Base-by-base conservation (phyloP, 1,140 invertebrate genomes). In the Elymnias hypermnestra region DNA sequence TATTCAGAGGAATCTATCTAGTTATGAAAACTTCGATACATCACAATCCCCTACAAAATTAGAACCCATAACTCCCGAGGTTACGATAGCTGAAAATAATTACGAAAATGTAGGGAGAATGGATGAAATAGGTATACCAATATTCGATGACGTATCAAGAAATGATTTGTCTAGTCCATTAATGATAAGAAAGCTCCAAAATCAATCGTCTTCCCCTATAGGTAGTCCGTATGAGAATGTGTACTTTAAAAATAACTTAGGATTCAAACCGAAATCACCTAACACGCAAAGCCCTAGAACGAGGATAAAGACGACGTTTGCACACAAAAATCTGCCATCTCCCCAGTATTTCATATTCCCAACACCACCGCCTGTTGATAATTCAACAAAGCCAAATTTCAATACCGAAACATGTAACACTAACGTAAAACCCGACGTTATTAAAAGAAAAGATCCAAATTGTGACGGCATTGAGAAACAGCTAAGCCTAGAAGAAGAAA, bases 281-380 rank as follows among this genome's bases (percentile, higher is more conserved):
- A 86, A 77, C 43, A 82, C 84, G 0, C 78, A 87, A 57, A 87
- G 86, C 39, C 86, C 86, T 6, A 81, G 91, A 49, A 91, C 90
- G 12, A 81, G 90, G 65, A 92, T 92, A 23, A 91, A 90, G 62
- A 92, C 91, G 1, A 81, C 65, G 12, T 87, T 83, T 25, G 78
- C 86, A 5, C 83, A 87, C 56, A 87, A 85, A 61, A 87, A 85
- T 60, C 43, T 78, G 10, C 60, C 69, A 10, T 74, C 76, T 23
- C 86, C 86, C 10, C 86, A 87, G 48, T 86, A 87, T 65, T 87
- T 87, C 38, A 62, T 87, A 45, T 87, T 87, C 44, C 86, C 86
- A 8, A 78, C 81, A 3, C 82, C 83, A 12, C 68, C 82, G 3
- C 73, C 79, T 9, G 45, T 56, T 28, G 71, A 77, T 33, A 58